Base-by-base conservation (phyloP, 1,140 invertebrate genomes). In the Philotrypesis tridentata region DNA sequence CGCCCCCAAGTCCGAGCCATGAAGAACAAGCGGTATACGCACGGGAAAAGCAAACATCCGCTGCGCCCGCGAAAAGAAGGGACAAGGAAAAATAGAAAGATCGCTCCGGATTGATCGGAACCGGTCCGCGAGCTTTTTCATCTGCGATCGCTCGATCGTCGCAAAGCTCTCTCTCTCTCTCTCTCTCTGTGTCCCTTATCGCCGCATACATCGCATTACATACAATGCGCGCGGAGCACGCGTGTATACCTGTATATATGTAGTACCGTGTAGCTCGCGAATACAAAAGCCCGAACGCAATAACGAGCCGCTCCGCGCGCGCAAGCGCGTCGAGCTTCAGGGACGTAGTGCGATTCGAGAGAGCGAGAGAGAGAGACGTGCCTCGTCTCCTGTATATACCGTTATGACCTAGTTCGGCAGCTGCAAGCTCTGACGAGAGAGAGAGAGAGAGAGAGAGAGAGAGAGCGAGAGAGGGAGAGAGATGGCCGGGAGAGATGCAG, bases 401-500 rank as follows among this genome's bases (percentile, higher is more conserved):
- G 29, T 65, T 73, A 75, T 83, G 76, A 74, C 72, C 75, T 78
- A 79, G 70, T 79, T 78, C 14, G 76, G 27, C 25, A 37, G 61
- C 14, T 43, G 31, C 61, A 65, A 80, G 29, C 68, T 63, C 29
- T 37, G 25, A 78, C 79, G 65, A 74, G 81, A 63, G 75, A 60
- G 63, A 74, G 23, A 27, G 27, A 55, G 29, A 72, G 82, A 81
- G 63, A 74, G 80, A 61, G 74, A 55, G 68, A 77, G 23, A 25
- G 25, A 48, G 29, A 72, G 71, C 29, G 33, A 48, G 80, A 71
- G 67, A 77, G 63, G 74, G 68, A 83, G 68, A 83, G 68, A 67
- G 60, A 74, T 27, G 43, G 71, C 23, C 48, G 74, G 75, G 61
- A 14, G 65, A 37, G n/a, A 37, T 55, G 17, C 48, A n/a, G 37